Base-by-base conservation (phyloP, 2,113 vertebrate species). In the Platysteira castanea region DNA sequence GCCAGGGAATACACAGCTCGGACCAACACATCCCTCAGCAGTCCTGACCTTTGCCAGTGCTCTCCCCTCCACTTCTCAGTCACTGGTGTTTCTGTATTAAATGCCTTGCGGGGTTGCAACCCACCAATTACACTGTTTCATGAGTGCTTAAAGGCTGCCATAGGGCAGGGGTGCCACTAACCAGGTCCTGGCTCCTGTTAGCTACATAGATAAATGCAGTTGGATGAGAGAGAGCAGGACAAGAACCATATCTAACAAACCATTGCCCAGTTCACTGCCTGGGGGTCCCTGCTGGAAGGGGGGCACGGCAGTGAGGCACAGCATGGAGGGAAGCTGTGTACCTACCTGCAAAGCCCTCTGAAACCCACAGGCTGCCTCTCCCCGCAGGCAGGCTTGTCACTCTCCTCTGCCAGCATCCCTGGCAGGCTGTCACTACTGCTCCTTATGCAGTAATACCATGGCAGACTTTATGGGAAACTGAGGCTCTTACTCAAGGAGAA, bases 241-340 rank as follows among this genome's bases (percentile, higher is more conserved):
- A 3, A 67, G 52, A 57, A 41, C 15, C 0, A 0, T 44, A 21
- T 22, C 56, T 49, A 23, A 20, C 3, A 5, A 65, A 39, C 18
- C 30, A 28, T 13, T 52, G 74, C 31, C 41, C 69, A 33, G 1
- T 33, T 81, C 50, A 39, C 60, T 63, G 26, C 39, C 44, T 13
- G n/a, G 33, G 26, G 20, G 7, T 18, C 30, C 28, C 42, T 54
- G 59, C 39, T 44, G 24, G 10, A 61, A 87, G 37, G 0, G 2
- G 18, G 46, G 3, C 39, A 46, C 0, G 0, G 59, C 23, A 35
- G 9, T 3, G 4, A 42, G 31, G 22, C 37, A 42, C 5, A 2
- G 60, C 3, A 1, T 3, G 13, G 42, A 84, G 28, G 42, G 27
- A 39, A 53, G n/a, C 37, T 80, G n/a, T 6, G 3, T 46, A 63